phyloP scores from a whole-genome alignment of 2,113 vertebrate genomes.

The Actenoides lindsayi region DNA sequence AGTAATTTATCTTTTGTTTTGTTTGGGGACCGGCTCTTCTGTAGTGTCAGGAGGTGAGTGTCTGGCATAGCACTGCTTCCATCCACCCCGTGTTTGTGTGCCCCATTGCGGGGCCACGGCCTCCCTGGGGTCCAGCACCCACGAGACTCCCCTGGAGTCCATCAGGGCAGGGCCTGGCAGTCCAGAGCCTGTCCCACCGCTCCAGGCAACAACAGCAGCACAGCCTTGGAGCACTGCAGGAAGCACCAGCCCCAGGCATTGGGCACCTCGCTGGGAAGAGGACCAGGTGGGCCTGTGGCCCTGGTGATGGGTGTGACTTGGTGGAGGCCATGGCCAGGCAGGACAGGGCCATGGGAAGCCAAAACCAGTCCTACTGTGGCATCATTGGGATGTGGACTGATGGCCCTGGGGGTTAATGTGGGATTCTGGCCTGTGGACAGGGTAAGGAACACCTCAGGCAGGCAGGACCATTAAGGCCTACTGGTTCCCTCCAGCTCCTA shows the following conservation, averaged over 20 bases:
- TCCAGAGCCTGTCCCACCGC: no score
- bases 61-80: background rate
- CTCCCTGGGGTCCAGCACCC: no score
- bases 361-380: accelerated
- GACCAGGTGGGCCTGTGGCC: accelerated
- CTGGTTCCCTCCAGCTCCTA: accelerated
- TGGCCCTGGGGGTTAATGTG: accelerated
- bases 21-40: accelerated
- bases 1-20: background rate
- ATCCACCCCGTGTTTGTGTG: background rate
- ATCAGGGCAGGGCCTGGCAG: background rate
- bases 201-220: background rate
- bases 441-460: background rate
- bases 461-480: background rate
- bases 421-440: background rate
- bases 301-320: background rate
- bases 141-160: accelerated
- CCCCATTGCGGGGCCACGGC: accelerated
- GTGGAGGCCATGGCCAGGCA: no score
- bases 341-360: background rate
- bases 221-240: accelerated
- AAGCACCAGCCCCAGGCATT: accelerated
- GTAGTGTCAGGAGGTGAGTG: accelerated
- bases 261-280: no score
- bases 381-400: background rate